Evolutionary conservation across 2,113 vertebrate species (phyloP), one percentile per base, ranked within the genome.

Genomic region (Salvator merianae): DNA sequence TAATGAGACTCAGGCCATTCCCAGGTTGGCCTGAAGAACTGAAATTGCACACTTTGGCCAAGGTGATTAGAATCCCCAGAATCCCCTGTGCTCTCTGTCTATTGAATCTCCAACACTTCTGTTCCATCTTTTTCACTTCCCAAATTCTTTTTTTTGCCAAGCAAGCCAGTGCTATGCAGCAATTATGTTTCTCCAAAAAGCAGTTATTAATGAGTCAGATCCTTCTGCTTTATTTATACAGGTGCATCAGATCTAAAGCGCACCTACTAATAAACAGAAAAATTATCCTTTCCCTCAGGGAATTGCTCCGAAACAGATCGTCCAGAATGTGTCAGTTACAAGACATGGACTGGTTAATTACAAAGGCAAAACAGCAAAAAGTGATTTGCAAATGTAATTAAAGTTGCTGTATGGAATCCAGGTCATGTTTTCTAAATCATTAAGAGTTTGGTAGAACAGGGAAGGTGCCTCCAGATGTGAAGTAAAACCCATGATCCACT

Each of bases 171-270:
- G 40, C 34, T 9, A 7, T 26, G 40, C 28, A n/a, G 12, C 20
- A 36, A 32, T 38, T 28, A 24, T 13, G 68, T 71, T 71, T 81
- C 50, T 69, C 32, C 55, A 71, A 12, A 36, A 24, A 36, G 24
- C 24, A 28, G 22, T 34, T 55, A 26, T 55, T 69, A 40, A 71
- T 84, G 65, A 40, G 74, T 55, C 63, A 77, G 65, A 36, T 38
- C 18, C 18, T 32, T 66, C 30, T 30, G 50, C 47, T 78, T 43
- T 84, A 78, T 84, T 77, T 84, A 70, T 59, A 32, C 83, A 84
- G 83, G 83, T 84, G 83, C 76, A 59, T 55, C 47, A 59, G 34
- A 8, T 77, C 65, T 70, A 26, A 68, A 55, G 63, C 43, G 53
- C 7, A 69, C 24, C 65, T 55, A 8, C 22, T 84, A 38, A 84